Evolutionary conservation across 35 echinoderm and acorn worm genomes (phyloP).

Genomic region (Stichopus chloronotus): DNA sequence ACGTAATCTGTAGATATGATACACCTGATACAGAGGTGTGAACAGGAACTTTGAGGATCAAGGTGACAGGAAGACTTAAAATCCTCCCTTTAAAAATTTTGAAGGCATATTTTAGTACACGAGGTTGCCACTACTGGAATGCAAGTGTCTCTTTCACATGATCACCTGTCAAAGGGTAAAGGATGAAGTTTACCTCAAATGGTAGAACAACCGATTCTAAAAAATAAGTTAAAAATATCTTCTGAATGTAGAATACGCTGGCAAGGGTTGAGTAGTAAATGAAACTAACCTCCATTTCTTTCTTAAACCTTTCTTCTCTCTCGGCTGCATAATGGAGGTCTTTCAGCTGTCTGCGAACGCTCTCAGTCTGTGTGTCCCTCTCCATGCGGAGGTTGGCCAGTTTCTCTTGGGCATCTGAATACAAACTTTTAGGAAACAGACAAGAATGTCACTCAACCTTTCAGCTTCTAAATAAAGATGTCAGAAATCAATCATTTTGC

Average conservation of each 20-base stretch:
- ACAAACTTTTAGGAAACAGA: constrained; percentile 37
- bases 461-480: not conserved
- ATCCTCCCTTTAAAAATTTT: no score
- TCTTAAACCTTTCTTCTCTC: constrained; percentile 84
- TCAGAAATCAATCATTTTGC: no score
- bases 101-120: no score
- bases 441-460: not conserved
- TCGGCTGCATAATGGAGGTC: constrained; percentile 86
- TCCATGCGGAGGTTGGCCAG: constrained; percentile 78
- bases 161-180: no score
- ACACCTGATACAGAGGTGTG: no score
- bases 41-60: no score
- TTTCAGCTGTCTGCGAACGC: constrained; percentile 85
- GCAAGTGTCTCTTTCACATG: no score
- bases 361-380: constrained; percentile 94
- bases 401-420: constrained; percentile 89
- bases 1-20: no score
- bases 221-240: not conserved
- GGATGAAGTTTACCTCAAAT: no score
- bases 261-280: not conserved
- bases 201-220: no score
- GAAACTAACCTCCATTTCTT: constrained; percentile 83
- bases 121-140: no score
- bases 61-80: no score
- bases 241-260: not conserved